phyloP scores from a whole-genome alignment of 2,797 vertebrate genomes.

The Lithobates pipiens region DNA sequence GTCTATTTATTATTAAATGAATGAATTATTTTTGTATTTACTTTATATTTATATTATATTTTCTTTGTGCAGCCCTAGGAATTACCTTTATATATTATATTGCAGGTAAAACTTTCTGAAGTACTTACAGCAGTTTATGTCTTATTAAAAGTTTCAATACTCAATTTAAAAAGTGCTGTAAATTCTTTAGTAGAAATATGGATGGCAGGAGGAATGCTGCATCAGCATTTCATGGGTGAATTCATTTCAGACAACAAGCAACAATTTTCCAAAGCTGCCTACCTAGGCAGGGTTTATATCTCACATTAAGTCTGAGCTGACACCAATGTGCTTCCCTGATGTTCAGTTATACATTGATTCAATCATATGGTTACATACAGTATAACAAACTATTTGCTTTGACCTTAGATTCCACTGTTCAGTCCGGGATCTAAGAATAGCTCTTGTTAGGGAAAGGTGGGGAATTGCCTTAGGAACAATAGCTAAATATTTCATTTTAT shows the following conservation, averaged over 20 bases:
- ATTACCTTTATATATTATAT: background rate
- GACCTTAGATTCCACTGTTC: background rate
- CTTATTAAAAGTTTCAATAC: conserved; percentile 19
- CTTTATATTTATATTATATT: background rate
- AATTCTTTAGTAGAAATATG: conserved; percentile 39
- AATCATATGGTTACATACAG: conserved; percentile 23
- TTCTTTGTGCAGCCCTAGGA: background rate
- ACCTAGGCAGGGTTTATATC: conserved; percentile 51
- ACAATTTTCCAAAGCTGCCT: conserved; percentile 54
- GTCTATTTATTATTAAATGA: no score
- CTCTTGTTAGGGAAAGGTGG: background rate
- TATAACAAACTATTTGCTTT: background rate
- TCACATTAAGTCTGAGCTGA: conserved; percentile 48
- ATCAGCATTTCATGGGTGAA: conserved; percentile 45
- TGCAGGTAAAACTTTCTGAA: background rate
- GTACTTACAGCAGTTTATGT: conserved; percentile 8
- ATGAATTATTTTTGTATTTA: no score
- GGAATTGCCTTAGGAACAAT: background rate
- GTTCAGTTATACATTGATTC: conserved; percentile 50
- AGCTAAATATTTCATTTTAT: background rate
- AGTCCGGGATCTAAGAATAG: background rate
- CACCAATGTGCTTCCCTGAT: conserved; percentile 40
- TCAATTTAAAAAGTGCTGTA: conserved; percentile 22
- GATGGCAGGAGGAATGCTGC: conserved; percentile 4
- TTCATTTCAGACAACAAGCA: conserved; percentile 39